Evolutionary conservation across 37 sponge, comb jelly and placozoan species (phyloP).

Genomic region (Aplysina aerophoba): DNA sequence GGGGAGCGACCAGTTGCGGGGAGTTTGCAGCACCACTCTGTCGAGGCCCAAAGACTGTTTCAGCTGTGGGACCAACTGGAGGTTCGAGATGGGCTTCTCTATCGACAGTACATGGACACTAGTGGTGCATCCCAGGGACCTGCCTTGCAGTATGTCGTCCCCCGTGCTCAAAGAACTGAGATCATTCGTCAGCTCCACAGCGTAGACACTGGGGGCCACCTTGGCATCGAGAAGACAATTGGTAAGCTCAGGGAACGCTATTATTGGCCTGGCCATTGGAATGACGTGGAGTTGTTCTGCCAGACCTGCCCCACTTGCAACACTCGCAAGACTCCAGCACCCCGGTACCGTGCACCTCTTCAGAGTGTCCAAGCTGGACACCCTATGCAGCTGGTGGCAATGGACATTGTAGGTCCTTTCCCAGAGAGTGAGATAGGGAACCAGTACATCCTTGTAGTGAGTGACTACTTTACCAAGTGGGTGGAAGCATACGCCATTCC

Average conservation of each 20-base stretch:
- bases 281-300: not conserved
- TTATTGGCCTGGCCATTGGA: conserved; percentile 28
- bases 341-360: not conserved
- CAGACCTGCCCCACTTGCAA: not conserved
- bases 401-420: conserved; percentile 39
- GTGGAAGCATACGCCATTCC: conserved; percentile 63
- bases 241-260: conserved; percentile 8
- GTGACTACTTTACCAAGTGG: conserved; percentile 62
- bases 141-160: conserved; percentile 1
- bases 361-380: conserved; percentile 7
- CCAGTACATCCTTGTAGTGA: conserved; percentile 47
- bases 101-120: not conserved
- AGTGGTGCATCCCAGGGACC: not conserved
- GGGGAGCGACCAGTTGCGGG: conserved; percentile 33
- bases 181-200: not conserved
- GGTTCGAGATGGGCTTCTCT: not conserved
- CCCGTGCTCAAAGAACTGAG: not conserved
- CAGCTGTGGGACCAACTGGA: conserved; percentile 31
- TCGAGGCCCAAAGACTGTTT: conserved; percentile 14
- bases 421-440: conserved; percentile 50
- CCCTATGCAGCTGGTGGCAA: conserved; percentile 30
- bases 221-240: conserved; percentile 27
- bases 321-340: not conserved
- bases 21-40: not conserved
- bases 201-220: conserved; percentile 1